Evolutionary conservation across 2,888 invertebrate genomes (phyloP), one percentile per base, ranked within the genome.

Genomic region (Notocelia uddmanniana): DNA sequence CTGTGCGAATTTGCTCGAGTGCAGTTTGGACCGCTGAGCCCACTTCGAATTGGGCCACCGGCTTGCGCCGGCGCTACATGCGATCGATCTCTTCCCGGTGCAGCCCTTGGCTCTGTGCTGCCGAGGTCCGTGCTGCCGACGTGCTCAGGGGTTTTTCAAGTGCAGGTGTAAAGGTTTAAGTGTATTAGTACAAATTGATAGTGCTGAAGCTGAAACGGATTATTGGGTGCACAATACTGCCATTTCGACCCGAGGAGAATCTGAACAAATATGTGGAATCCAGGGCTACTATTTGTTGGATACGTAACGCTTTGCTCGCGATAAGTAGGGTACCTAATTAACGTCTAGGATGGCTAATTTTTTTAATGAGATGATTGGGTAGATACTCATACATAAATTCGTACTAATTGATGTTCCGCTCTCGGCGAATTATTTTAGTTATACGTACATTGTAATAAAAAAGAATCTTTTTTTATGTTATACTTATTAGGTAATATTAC

Each of bases 41-140:
- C 45, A 50, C 59, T 58, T 21, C 45, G 66, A 59, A 45, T 67
- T 55, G 50, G 63, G 57, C 57, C 34, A 48, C 50, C 15, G 19
- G 54, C 58, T 41, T 58, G 66, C 58, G 66, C 70, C 63, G 52
- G 64, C 66, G 70, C 66, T 45, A 34, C 18, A 31, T n/a, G 66
- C 45, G 26, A 50, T 41, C 45, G 15, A 48, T 11, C 26, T 70
- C 37, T 34, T 34, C 64, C 54, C 5, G 21, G 19, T 19, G 26
- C 52, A 19, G 54, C 18, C 48, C 45, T 3, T 48, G 45, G 26
- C 21, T 37, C 63, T 19, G 11, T 19, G 19, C 13, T 19, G 31
- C 15, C 34, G 23, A 41, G 41, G 23, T 58, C 23, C 48, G 26
- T 13, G 41, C 41, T 19, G 21, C 34, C 13, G 60, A 23, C 34